A percentile compares a stretch with the other conserved stretches of the same genome.
These are phyloP conservation scores for Ptiloglossa arizonensis DNA, from an alignment of 1,140 invertebrate genomes.

Conservation along the genomic window DNA sequence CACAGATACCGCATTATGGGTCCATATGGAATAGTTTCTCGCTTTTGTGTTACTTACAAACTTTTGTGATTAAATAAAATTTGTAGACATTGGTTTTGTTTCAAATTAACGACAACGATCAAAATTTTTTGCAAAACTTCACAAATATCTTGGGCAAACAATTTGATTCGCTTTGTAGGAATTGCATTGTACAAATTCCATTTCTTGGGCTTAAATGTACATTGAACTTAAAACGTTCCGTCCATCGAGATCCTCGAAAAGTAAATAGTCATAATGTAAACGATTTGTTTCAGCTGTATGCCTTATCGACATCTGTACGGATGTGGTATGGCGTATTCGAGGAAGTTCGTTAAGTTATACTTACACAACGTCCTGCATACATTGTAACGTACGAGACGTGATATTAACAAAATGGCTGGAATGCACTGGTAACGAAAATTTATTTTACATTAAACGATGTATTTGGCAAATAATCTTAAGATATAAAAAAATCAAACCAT, in stretches of 20 bases:
- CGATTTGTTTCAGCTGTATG: not conserved
- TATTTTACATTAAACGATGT: not conserved
- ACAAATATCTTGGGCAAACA: not conserved
- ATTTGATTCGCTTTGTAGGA: not conserved
- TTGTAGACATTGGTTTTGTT: not conserved
- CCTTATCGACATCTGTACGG: slow-evolving; percentile 33
- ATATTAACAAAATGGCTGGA: not conserved
- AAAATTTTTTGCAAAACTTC: not conserved
- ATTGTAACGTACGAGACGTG: too few relatives aligned
- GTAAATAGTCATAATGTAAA: not conserved
- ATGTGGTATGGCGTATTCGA: slow-evolving; percentile 27
- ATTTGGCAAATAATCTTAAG: not conserved
- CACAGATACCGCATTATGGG: slow-evolving; percentile 28
- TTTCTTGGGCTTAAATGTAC: not conserved
- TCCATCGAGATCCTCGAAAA: not conserved
- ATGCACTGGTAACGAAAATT: not conserved
- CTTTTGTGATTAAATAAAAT: not conserved
- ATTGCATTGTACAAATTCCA: too few relatives aligned
- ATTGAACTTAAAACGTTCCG: not conserved
- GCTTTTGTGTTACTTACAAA: not conserved
- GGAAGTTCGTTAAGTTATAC: slow-evolving; percentile 18
- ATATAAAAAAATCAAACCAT: not conserved
- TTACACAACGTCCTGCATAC: not conserved
- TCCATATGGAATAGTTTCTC: slow-evolving; percentile 1
- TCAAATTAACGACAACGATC: not conserved